phyloP scores from a whole-genome alignment of 2,888 invertebrate genomes.

The Nymphalis urticae region DNA sequence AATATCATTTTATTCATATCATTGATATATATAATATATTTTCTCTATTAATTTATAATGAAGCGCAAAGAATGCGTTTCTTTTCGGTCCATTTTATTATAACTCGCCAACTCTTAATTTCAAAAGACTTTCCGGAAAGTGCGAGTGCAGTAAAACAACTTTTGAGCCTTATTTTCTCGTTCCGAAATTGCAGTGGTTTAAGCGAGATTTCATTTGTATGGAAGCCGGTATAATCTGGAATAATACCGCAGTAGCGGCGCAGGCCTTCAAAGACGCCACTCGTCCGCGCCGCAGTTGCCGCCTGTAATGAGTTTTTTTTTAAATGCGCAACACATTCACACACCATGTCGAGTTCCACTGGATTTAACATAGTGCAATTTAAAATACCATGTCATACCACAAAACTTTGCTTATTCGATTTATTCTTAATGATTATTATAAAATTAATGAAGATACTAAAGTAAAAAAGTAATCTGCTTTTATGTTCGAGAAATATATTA shows the following conservation, averaged over 20 bases:
- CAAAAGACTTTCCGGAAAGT: conserved; percentile 67
- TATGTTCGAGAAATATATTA: conserved; percentile 52
- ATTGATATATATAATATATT: background rate
- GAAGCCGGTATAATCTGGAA: conserved; percentile 79
- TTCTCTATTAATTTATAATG: conserved; percentile 21
- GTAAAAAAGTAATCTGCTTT: conserved; percentile 43
- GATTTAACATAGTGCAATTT: conserved; percentile 54
- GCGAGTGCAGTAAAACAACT: conserved; percentile 74
- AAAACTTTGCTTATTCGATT: conserved; percentile 43
- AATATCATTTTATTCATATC: background rate
- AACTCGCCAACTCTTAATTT: conserved; percentile 48
- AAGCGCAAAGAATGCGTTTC: conserved; percentile 25
- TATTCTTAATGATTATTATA: conserved; percentile 34
- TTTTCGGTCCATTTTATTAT: conserved; percentile 13
- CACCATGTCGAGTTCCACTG: conserved; percentile 59
- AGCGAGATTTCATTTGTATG: conserved; percentile 81
- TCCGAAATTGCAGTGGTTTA: conserved; percentile 80
- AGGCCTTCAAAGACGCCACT: conserved; percentile 80
- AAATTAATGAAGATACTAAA: conserved; percentile 38
- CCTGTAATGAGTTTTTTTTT: conserved; percentile 80
- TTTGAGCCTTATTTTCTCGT: conserved; percentile 77
- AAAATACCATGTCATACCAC: conserved; percentile 38
- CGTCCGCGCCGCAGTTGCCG: conserved; percentile 73
- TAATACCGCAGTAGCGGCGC: conserved; percentile 77
- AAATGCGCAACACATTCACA: conserved; percentile 77